A percentile compares a stretch with the other conserved stretches of the same genome.
These are phyloP conservation scores for Tringa solitaria DNA, from an alignment of 2,113 vertebrate genomes.

Conservation along the genomic window DNA sequence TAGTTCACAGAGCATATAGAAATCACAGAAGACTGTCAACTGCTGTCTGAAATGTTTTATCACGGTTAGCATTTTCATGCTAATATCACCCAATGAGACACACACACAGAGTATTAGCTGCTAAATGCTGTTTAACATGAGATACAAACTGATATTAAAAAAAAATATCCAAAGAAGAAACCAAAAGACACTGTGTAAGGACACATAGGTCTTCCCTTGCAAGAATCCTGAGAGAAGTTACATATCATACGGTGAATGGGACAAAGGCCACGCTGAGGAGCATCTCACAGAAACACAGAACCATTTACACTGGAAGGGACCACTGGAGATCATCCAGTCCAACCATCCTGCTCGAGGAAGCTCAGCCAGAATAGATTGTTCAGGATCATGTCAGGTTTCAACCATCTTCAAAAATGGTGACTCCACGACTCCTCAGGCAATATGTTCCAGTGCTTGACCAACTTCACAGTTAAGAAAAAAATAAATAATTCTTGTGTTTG, in stretches of 20 bases:
- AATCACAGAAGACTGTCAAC: neutral
- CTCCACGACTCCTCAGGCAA: neutral
- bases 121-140: neutral
- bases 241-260: neutral
- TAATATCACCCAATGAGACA: neutral
- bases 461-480: neutral
- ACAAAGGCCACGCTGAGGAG: neutral
- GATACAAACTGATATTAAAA: neutral
- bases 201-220: neutral
- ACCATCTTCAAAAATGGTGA: neutral
- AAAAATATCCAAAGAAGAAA: neutral
- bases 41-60: neutral
- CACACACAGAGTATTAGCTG: neutral
- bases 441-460: neutral
- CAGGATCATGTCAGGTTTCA: neutral
- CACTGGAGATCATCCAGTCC: neutral
- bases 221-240: neutral
- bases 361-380: neutral
- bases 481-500: neutral
- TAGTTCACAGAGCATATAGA: neutral
- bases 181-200: neutral
- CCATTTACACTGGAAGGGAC: neutral
- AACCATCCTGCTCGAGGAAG: neutral
- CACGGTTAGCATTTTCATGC: neutral
- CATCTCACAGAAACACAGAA: neutral